Evolutionary conservation across 2,113 vertebrate species (phyloP).

Genomic region (Zosterops lateralis): DNA sequence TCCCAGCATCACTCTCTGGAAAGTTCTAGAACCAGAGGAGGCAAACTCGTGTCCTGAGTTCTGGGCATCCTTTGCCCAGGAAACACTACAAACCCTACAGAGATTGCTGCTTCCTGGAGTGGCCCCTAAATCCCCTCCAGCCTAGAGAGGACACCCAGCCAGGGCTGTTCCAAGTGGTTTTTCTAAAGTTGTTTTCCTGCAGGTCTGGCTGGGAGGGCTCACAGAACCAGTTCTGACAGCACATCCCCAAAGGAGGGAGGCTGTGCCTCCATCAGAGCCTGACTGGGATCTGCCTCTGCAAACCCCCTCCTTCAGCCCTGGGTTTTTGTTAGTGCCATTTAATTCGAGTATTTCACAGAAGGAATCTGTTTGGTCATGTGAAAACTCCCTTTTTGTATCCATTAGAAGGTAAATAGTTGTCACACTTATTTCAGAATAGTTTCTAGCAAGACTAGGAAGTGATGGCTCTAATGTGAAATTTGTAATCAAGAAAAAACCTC

Average conservation of each 20-base stretch:
- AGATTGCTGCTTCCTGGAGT: neutral
- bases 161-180: neutral
- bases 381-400: neutral
- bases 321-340: neutral
- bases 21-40: neutral
- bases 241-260: neutral
- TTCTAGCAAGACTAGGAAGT: neutral
- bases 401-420: neutral
- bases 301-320: neutral
- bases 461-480: neutral
- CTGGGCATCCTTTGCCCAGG: neutral
- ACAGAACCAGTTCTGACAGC: neutral
- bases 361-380: neutral
- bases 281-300: neutral
- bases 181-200: neutral
- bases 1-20: neutral
- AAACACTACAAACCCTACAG: neutral
- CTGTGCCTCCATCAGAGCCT: neutral
- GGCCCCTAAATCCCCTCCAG: neutral
- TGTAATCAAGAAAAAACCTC: neutral
- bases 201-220: neutral
- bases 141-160: neutral
- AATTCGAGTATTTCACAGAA: neutral
- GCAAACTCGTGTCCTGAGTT: neutral
- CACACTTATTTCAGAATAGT: neutral